A percentile compares a stretch with the other conserved stretches of the same genome.
Evolutionary conservation across 2,113 vertebrate species (phyloP).

Genomic region (Synodontis membranacea): DNA sequence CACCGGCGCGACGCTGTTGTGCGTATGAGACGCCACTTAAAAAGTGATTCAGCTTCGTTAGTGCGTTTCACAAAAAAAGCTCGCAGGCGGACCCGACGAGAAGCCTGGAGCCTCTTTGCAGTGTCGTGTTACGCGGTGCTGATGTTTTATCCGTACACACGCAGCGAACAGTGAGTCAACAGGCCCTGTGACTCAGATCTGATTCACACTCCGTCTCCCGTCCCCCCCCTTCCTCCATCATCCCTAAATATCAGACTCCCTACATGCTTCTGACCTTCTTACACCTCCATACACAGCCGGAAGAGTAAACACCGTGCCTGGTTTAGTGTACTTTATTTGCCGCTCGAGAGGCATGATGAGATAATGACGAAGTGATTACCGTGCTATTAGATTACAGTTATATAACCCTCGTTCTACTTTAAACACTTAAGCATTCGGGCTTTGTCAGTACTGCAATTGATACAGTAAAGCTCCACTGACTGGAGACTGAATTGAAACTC

Average conservation of each 20-base stretch:
- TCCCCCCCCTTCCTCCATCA: constrained; percentile 29
- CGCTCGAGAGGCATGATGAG: not conserved
- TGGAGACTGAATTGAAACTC: not conserved
- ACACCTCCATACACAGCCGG: constrained; percentile 20
- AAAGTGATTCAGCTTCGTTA: not conserved
- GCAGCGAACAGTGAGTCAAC: constrained; percentile 27
- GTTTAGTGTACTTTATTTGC: constrained; percentile 19
- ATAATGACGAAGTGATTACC: not conserved
- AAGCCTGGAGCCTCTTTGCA: not conserved
- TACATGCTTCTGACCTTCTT: constrained; percentile 41
- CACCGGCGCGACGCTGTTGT: not conserved
- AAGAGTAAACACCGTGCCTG: not conserved
- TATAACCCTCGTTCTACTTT: constrained; percentile 17
- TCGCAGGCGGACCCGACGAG: not conserved
- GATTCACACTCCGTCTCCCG: constrained; percentile 31
- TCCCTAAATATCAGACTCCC: constrained; percentile 36
- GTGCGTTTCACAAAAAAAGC: not conserved
- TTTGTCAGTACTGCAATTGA: constrained; percentile 3
- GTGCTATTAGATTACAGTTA: constrained; percentile 3
- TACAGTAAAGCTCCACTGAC: not conserved
- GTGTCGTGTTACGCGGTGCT: not conserved
- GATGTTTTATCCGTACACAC: constrained; percentile 3
- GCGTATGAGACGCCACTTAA: constrained; percentile 3
- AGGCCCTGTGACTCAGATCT: constrained; percentile 45
- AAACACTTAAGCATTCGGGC: not conserved